A percentile compares a stretch with the other conserved stretches of the same genome.
Conservation (phyloP, 1,140 invertebrate species). For the Physella acuta region DNA sequence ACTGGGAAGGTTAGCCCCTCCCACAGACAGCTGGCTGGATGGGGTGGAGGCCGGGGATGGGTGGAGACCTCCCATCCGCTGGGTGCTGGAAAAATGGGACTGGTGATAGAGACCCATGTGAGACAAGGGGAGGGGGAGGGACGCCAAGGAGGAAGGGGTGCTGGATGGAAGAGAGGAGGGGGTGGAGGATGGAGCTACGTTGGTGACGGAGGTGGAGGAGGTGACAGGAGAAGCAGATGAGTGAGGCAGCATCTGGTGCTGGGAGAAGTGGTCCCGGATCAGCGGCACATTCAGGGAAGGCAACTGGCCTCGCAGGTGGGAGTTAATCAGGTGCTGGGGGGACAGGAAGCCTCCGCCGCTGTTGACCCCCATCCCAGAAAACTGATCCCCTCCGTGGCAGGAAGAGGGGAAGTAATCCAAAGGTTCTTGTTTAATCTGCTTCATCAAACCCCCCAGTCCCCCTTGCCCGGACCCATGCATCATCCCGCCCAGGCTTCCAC, state of each 20-base stretch:
- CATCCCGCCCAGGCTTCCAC: constrained; percentile 6
- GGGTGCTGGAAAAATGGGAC: constrained; percentile 10
- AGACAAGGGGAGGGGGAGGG: constrained; percentile 20
- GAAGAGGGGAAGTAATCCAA: constrained; percentile 23
- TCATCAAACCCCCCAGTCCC: constrained; percentile 2
- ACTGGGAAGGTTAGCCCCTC: constrained; percentile 22
- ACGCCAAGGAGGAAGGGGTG: constrained; percentile 7
- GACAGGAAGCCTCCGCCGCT: constrained; percentile 14
- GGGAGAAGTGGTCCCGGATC: constrained; percentile 14
- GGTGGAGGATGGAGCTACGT: constrained; percentile 17
- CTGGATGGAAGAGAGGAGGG: constrained; percentile 16
- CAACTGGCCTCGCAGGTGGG: constrained; percentile 10
- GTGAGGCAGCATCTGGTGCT: constrained; percentile 23
- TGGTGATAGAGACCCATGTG: constrained; percentile 27
- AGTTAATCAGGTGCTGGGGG: constrained; percentile 23
- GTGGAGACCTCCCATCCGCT: constrained; percentile 22
- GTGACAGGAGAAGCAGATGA: constrained; percentile 13
- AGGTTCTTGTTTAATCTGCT: constrained; percentile 27
- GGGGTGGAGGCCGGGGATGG: constrained; percentile 30
- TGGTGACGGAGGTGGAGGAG: background rate
- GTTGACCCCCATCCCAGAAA: constrained; percentile 11
- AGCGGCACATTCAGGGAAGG: constrained; percentile 22
- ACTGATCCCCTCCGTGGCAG: constrained; percentile 20
- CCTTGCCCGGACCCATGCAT: background rate
- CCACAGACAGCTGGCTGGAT: constrained; percentile 22